phyloP scores from a whole-genome alignment of 2,797 vertebrate genomes.

The Onychomys torridus region DNA sequence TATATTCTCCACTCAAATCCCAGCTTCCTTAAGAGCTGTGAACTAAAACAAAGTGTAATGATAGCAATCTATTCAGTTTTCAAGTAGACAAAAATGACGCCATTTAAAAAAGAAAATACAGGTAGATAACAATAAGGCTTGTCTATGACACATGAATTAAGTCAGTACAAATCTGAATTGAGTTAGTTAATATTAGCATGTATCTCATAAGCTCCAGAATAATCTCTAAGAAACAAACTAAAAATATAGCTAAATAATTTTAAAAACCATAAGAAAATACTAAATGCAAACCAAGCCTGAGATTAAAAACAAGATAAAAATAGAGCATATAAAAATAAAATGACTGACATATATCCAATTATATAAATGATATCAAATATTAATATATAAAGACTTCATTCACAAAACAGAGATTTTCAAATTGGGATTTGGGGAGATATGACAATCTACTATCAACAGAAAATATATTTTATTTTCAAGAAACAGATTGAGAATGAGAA shows the following conservation, averaged over 20 bases:
- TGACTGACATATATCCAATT: not conserved
- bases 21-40: not conserved
- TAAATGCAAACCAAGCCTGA: not conserved
- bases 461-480: not conserved
- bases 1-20: too few relatives aligned
- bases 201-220: not conserved
- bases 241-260: not conserved
- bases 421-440: not conserved
- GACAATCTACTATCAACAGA: not conserved
- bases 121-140: not conserved
- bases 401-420: not conserved
- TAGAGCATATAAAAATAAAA: not conserved
- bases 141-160: not conserved
- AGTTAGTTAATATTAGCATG: not conserved
- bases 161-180: not conserved
- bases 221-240: not conserved
- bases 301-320: not conserved
- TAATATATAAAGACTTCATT: not conserved
- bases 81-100: not conserved
- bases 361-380: not conserved
- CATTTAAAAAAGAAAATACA: not conserved
- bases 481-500: not conserved
- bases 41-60: not conserved
- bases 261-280: not conserved
- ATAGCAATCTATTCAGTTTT: not conserved